Conservation (phyloP, 2,888 invertebrate species). For the Philhelius pedissequus region DNA sequence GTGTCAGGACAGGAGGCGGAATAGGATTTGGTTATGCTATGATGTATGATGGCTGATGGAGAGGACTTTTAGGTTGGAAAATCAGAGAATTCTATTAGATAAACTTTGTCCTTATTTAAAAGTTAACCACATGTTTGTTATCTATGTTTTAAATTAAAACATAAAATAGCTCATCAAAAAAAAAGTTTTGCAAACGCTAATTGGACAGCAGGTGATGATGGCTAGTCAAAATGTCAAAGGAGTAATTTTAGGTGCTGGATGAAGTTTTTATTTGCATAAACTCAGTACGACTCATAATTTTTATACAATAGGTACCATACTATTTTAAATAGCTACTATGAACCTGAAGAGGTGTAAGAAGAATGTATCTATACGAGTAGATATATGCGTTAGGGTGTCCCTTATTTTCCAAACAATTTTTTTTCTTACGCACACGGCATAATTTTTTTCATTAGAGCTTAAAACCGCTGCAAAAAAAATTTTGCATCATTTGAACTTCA, state of each 20-base stretch:
- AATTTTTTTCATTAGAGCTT: too few species aligned
- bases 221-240: neutral
- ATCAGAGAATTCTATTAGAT: neutral
- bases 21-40: neutral
- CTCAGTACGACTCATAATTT: neutral
- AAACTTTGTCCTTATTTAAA: slow-evolving; percentile 48
- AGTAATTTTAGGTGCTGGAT: neutral
- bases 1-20: neutral
- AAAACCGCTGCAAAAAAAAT: too few species aligned
- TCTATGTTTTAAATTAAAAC: neutral
- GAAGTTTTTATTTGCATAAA: neutral
- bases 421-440: too few species aligned
- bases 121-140: slow-evolving; percentile 26
- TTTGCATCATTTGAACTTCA: too few species aligned
- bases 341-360: too few species aligned
- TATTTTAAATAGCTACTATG: too few species aligned
- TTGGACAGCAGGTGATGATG: slow-evolving; percentile 6
- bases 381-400: too few species aligned
- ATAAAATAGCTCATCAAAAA: slow-evolving; percentile 15
- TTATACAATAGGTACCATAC: too few species aligned
- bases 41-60: neutral
- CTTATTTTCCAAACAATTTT: too few species aligned
- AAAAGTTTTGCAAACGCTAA: slow-evolving; percentile 2
- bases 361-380: too few species aligned
- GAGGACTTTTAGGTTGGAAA: neutral